Evolutionary conservation across 2,113 vertebrate genomes (phyloP), one percentile per base, ranked within the genome.

Genomic region (Tretioscincus oriximinensis): DNA sequence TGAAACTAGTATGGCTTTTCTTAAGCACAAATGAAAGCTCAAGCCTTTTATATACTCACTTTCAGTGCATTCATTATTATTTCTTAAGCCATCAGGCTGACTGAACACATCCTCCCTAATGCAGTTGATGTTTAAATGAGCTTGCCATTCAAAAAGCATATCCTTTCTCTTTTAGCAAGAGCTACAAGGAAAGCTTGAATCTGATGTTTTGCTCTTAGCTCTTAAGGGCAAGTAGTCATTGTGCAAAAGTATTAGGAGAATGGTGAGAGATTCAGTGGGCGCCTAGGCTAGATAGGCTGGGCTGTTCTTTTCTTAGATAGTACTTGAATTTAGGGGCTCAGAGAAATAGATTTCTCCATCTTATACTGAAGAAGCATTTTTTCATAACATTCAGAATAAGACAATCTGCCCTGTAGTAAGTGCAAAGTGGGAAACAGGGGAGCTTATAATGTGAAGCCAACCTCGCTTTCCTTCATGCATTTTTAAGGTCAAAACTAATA

Each of bases 41-140:
- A 61, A 51, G 4, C 71, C 18, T 1, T 22, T 67, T 35, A 79
- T 26, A 76, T 54, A 0, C 18, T 9, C 61, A 49, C 1, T 22
- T 3, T 22, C 26, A 77, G 28, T 4, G 54, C 0, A 2, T 72
- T 70, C 7, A 5, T 21, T 58, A 2, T 81, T 51, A 67, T 7
- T 3, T 1, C 0, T 41, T 1, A 72, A 58, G 85, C 41, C 72
- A 49, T 64, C 7, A 60, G 2, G 47, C 70, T 54, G 75, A 80
- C 69, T 70, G 47, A 77, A 65, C 16, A 41, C 0, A 61, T 82
- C 84, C 35, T 81, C 14, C 29, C 81, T 72, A 79, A 83, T 90
- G 54, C 41, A 35, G 63, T n/a, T 31, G 9, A 16, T 64, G 77
- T 35, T 73, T 31, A 28, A 14, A 10, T 5, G 7, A 86, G 8